Evolutionary conservation across 1,140 invertebrate genomes (phyloP).

Genomic region (Drosophila lini): DNA sequence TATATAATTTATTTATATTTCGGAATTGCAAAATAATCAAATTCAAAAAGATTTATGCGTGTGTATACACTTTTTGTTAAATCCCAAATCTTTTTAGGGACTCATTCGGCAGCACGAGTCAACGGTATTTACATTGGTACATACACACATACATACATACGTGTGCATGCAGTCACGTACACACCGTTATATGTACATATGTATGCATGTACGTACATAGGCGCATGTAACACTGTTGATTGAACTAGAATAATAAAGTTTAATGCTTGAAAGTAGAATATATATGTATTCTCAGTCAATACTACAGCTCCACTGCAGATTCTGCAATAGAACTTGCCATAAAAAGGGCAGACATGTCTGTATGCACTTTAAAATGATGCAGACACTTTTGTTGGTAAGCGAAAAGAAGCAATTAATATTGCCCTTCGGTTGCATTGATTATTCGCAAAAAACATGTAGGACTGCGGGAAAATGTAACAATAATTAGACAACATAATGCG

Average conservation of each 20-base stretch:
- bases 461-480: not conserved
- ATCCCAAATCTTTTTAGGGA: slow-evolving; percentile 6
- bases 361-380: slow-evolving; percentile 25
- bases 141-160: not conserved
- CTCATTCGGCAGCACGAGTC: slow-evolving; percentile 17
- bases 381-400: not conserved
- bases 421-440: slow-evolving; percentile 15
- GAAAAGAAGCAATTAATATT: not conserved
- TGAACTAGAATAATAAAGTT: not conserved
- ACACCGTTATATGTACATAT: slow-evolving; percentile 19
- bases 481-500: slow-evolving; percentile 15
- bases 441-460: not conserved
- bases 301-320: not conserved
- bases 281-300: not conserved
- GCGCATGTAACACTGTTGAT: slow-evolving; percentile 10
- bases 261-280: not conserved
- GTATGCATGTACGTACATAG: not conserved
- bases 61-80: slow-evolving; percentile 6
- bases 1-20: not conserved
- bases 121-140: slow-evolving; percentile 35
- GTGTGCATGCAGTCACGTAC: slow-evolving; percentile 36
- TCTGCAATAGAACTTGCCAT: slow-evolving; percentile 14
- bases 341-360: slow-evolving; percentile 24
- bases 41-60: not conserved
- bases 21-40: not conserved